Evolutionary conservation across 2,888 invertebrate genomes (phyloP).

Genomic region (Rugalucina vietnamica): DNA sequence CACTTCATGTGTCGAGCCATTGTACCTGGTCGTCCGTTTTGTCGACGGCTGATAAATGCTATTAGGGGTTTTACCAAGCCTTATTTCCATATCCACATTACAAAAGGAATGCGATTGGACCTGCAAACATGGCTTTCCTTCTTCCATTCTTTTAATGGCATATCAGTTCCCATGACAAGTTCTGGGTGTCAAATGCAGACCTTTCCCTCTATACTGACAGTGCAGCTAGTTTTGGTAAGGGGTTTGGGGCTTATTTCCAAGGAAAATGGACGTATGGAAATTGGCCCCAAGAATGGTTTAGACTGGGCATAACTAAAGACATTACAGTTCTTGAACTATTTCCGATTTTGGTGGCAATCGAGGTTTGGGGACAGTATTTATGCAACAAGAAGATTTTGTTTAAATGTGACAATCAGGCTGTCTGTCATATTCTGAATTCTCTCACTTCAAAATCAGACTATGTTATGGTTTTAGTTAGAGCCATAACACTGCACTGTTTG

Average conservation of each 20-base stretch:
- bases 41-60: slow-evolving; percentile 15
- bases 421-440: slow-evolving; percentile 14
- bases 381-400: neutral
- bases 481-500: slow-evolving; percentile 28
- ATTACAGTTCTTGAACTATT: neutral
- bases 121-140: slow-evolving; percentile 4
- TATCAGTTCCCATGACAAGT: neutral
- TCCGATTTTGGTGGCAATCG: neutral
- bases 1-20: slow-evolving; percentile 20
- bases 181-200: no score
- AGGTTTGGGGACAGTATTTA: neutral
- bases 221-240: neutral
- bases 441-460: slow-evolving; percentile 19
- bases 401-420: neutral
- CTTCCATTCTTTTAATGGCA: neutral
- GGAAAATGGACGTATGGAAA: neutral
- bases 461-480: slow-evolving; percentile 23
- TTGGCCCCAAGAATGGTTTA: neutral
- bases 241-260: neutral
- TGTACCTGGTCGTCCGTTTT: slow-evolving; percentile 12
- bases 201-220: neutral
- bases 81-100: neutral
- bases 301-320: neutral
- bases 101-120: neutral
- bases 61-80: neutral